Evolutionary conservation across 2,797 vertebrate species (phyloP).

Genomic region (Limosa lapponica): DNA sequence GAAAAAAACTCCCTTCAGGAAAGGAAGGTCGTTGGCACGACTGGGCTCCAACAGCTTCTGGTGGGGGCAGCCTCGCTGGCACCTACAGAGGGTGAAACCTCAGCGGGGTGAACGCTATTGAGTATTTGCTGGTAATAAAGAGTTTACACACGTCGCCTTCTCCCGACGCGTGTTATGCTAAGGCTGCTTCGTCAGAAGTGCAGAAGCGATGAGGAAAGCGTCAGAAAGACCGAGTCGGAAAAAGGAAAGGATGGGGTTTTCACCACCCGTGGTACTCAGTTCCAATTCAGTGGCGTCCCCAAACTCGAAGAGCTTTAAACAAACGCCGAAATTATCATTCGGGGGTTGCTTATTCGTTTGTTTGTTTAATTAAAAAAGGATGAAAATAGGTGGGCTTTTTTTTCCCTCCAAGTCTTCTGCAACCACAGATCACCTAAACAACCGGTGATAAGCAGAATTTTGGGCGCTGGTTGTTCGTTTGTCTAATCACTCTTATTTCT

Average conservation of each 20-base stretch:
- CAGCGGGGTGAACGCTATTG: neutral
- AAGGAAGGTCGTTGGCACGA: neutral
- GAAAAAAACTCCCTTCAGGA: neutral
- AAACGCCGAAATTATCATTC: neutral
- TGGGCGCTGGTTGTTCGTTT: neutral
- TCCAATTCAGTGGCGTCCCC: too few relatives aligned
- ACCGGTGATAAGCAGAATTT: neutral
- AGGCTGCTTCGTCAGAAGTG: neutral
- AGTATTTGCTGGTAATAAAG: neutral
- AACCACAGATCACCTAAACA: neutral
- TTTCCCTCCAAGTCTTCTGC: neutral
- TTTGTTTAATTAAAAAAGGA: neutral
- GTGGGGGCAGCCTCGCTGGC: neutral
- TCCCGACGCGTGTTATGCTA: neutral
- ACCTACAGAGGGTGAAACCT: neutral
- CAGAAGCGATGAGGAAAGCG: neutral
- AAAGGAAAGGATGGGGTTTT: neutral
- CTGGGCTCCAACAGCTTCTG: neutral
- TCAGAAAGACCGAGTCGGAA: neutral
- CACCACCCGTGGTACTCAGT: neutral
- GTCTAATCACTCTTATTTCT: neutral
- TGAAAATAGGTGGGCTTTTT: neutral
- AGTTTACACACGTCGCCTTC: neutral
- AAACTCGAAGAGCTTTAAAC: neutral
- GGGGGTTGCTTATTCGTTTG: neutral